Evolutionary conservation across 2,113 vertebrate species (phyloP).

Genomic region (Prunella himalayana): DNA sequence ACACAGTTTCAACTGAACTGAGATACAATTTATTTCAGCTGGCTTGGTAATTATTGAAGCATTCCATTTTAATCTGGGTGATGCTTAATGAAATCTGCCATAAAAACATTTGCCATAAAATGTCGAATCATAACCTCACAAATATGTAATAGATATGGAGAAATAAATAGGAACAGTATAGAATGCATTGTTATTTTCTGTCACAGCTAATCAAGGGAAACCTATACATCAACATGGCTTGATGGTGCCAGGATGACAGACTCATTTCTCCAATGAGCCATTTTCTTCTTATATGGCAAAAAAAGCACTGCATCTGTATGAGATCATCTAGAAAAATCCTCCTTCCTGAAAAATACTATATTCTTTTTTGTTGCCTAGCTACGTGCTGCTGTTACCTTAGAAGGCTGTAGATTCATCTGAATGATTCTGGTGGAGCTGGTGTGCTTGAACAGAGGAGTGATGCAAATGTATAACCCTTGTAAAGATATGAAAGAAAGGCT

Average conservation of each 20-base stretch:
- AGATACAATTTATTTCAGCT: background rate
- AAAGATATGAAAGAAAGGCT: background rate
- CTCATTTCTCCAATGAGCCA: background rate
- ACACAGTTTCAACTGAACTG: background rate
- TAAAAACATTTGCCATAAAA: background rate
- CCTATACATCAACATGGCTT: background rate
- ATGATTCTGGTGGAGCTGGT: background rate
- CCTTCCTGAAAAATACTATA: constrained; percentile 46
- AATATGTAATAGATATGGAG: background rate
- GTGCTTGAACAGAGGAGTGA: background rate
- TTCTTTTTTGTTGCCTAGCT: constrained; percentile 58
- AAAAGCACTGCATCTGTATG: constrained; percentile 12
- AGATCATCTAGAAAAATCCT: constrained; percentile 45
- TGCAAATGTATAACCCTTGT: background rate
- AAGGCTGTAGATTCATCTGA: constrained; percentile 45
- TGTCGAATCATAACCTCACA: too few species aligned
- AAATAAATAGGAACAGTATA: background rate
- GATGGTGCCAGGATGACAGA: background rate
- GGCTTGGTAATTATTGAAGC: background rate
- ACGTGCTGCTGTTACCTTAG: constrained; percentile 59
- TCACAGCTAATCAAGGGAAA: background rate
- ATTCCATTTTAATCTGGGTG: background rate
- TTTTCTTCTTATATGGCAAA: constrained; percentile 61
- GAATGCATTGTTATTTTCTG: background rate
- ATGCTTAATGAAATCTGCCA: background rate